Conservation (phyloP, 2,888 invertebrate species). For the Tetrapedia diversipes region DNA sequence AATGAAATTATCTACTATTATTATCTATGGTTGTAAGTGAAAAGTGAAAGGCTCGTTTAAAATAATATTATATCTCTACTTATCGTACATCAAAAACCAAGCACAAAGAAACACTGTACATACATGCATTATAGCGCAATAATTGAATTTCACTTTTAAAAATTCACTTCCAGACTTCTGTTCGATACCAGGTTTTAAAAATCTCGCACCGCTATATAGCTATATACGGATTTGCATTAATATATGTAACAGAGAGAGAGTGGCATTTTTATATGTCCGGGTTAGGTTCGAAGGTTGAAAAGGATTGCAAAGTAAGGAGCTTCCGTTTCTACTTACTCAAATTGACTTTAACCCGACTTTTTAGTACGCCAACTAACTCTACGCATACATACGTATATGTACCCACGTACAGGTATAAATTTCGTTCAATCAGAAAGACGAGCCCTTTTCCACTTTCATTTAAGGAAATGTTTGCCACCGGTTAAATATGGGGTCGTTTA, state of each 20-base stretch:
- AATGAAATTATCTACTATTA: too few relatives aligned
- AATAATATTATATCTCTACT: neutral
- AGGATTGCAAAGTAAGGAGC: slow-evolving; percentile 10
- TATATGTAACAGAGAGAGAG: slow-evolving; percentile 27
- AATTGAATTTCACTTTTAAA: slow-evolving; percentile 39
- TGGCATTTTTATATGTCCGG: slow-evolving; percentile 17
- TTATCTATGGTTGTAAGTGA: too few relatives aligned
- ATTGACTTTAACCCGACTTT: slow-evolving; percentile 9
- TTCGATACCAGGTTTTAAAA: slow-evolving; percentile 13
- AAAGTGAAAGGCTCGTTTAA: neutral
- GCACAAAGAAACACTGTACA: slow-evolving; percentile 6
- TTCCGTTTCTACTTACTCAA: slow-evolving; percentile 1
- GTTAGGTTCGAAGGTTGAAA: slow-evolving; percentile 5
- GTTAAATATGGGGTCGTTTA: slow-evolving; percentile 14
- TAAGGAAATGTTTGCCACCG: slow-evolving; percentile 10
- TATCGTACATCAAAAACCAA: neutral
- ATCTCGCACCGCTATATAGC: neutral
- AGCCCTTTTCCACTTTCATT: slow-evolving; percentile 3
- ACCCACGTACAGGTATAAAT: too few relatives aligned
- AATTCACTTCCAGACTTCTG: slow-evolving; percentile 17
- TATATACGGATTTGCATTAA: slow-evolving; percentile 24
- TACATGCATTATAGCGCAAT: slow-evolving; percentile 10
- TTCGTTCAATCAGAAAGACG: slow-evolving; percentile 2
- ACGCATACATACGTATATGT: too few relatives aligned
- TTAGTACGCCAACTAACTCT: slow-evolving; percentile 2